phyloP scores from a whole-genome alignment of 2,797 vertebrate species.

The Tokudaia tokunoshimensis region DNA sequence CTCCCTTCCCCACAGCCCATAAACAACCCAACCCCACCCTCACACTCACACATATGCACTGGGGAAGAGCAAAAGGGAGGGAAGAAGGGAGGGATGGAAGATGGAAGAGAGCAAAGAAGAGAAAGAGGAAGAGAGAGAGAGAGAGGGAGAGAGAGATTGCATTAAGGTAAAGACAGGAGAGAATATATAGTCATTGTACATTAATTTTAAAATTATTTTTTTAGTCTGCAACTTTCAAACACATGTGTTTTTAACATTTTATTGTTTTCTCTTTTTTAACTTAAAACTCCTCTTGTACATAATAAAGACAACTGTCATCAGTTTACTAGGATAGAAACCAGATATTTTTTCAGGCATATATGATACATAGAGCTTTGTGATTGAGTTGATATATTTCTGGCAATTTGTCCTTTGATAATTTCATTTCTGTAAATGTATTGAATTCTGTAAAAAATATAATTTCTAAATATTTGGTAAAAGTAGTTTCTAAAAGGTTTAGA shows the following conservation, averaged over 20 bases:
- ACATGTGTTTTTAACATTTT: background rate
- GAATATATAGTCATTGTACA: background rate
- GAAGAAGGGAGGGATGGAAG: background rate
- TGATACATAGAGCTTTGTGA: background rate
- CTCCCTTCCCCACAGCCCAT: background rate
- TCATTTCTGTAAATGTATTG: conserved; percentile 12
- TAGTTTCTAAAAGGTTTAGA: conserved; percentile 32
- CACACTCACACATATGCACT: background rate
- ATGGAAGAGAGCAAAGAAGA: background rate
- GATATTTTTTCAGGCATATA: conserved; percentile 28
- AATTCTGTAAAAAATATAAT: conserved; percentile 12
- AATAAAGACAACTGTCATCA: background rate
- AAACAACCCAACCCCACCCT: background rate
- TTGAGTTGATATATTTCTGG: background rate
- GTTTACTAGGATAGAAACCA: background rate
- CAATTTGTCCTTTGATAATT: background rate
- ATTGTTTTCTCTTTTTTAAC: background rate
- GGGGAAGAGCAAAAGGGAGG: background rate
- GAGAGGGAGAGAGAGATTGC: background rate
- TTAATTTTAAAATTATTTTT: conserved; percentile 19
- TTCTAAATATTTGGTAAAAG: conserved; percentile 56
- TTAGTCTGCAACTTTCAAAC: background rate
- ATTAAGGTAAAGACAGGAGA: background rate
- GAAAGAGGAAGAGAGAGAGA: background rate
- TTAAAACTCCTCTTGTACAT: background rate